Conservation (phyloP, 2,113 vertebrate genomes). For the Caracal caracal region DNA sequence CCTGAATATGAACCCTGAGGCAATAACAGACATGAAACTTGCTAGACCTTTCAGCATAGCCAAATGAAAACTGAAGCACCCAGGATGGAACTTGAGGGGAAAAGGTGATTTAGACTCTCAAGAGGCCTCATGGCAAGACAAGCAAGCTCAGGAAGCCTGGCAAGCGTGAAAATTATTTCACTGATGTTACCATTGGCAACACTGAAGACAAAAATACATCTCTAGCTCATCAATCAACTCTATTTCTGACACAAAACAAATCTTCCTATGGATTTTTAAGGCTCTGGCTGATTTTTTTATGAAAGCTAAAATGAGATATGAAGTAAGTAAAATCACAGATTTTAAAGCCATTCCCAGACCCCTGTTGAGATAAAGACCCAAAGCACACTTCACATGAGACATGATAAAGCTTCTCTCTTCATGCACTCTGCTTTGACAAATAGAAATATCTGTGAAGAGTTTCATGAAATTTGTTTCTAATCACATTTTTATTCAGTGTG, state of each 20-base stretch:
- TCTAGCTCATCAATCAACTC: slow-evolving; percentile 18
- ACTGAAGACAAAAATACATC: neutral
- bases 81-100: neutral
- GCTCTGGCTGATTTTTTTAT: slow-evolving; percentile 30
- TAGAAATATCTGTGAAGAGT: neutral
- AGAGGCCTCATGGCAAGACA: neutral
- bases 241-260: slow-evolving; percentile 28
- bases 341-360: neutral
- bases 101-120: neutral
- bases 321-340: slow-evolving; percentile 18
- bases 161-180: neutral
- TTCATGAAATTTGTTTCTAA: slow-evolving; percentile 18
- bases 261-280: neutral
- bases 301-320: neutral
- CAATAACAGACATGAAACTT: slow-evolving; percentile 17
- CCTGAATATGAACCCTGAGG: slow-evolving; percentile 38
- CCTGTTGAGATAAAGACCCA: neutral
- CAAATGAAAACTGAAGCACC: neutral
- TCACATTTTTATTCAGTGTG: neutral
- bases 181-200: neutral
- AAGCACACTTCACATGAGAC: neutral
- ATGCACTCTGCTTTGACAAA: neutral
- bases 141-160: neutral
- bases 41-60: neutral
- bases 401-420: neutral